These are phyloP conservation scores for Rhodinocichla rosea DNA, from an alignment of 2,113 vertebrate species.

Conservation along the genomic window DNA sequence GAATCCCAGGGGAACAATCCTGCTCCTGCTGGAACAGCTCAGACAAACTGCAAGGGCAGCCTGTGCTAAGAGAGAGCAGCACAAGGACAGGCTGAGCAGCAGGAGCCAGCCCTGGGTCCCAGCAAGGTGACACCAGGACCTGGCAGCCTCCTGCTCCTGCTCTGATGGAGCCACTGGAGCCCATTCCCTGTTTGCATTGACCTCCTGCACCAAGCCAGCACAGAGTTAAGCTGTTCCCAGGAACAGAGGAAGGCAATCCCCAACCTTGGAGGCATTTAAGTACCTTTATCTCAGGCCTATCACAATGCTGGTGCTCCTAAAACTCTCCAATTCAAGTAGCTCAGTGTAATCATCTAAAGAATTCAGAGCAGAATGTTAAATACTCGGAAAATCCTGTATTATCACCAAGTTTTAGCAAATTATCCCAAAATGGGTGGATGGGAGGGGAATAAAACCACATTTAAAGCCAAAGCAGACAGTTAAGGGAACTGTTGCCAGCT, in stretches of 20 bases:
- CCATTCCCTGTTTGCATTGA: rapidly evolving
- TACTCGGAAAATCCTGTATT: neutral
- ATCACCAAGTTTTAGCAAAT: neutral
- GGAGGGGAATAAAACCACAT: neutral
- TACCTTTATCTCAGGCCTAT: neutral
- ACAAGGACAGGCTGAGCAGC: neutral
- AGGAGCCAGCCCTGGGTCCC: neutral
- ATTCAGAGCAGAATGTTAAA: conserved; percentile 4
- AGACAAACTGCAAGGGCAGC: too few species aligned
- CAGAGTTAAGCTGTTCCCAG: neutral
- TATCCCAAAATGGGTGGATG: neutral
- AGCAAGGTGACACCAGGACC: neutral
- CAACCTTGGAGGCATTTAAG: neutral
- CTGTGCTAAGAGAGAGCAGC: neutral
- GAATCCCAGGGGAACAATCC: neutral
- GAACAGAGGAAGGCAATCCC: neutral
- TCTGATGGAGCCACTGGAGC: rapidly evolving
- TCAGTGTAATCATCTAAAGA: conserved; percentile 16
- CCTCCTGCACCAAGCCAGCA: neutral
- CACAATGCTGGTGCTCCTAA: neutral
- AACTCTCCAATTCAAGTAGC: conserved; percentile 2
- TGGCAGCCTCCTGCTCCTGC: neutral
- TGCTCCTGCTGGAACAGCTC: neutral
- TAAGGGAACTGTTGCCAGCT: neutral
- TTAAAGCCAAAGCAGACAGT: neutral